A percentile compares a stretch with the other conserved stretches of the same genome.
These are phyloP conservation scores for Nannobrachium achirus DNA, from an alignment of 2,113 vertebrate species.

Conservation along the genomic window DNA sequence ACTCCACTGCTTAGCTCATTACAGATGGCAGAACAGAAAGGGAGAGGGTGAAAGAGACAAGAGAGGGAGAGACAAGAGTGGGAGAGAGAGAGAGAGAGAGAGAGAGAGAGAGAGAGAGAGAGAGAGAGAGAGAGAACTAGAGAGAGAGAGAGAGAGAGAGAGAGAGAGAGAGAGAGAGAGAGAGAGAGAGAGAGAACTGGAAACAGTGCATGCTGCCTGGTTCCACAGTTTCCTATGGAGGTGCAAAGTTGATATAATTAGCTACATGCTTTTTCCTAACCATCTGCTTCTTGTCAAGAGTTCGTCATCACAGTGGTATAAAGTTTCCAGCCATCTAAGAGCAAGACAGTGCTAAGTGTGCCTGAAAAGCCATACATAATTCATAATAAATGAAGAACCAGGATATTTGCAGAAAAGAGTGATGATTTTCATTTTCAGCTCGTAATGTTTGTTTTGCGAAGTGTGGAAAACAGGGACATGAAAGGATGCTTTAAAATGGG, in stretches of 20 bases:
- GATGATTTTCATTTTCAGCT: background rate
- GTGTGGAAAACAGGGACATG: too few species aligned
- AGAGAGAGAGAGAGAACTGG: background rate
- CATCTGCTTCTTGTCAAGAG: slow-evolving; percentile 48
- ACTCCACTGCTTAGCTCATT: slow-evolving; percentile 74
- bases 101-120: slow-evolving; percentile 8
- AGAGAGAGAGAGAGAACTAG: background rate
- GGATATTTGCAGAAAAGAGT: background rate
- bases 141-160: background rate
- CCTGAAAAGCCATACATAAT: slow-evolving; percentile 24
- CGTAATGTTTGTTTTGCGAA: background rate
- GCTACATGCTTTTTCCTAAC: slow-evolving; percentile 41
- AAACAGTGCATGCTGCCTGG: slow-evolving; percentile 35
- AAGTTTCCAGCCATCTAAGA: slow-evolving; percentile 20
- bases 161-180: background rate
- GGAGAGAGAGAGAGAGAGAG: slow-evolving; percentile 13
- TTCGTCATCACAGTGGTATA: too few species aligned
- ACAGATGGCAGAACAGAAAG: slow-evolving; percentile 58
- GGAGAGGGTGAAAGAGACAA: slow-evolving; percentile 8
- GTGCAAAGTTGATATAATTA: slow-evolving; percentile 58
- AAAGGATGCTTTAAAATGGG: too few species aligned
- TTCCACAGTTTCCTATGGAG: slow-evolving; percentile 41
- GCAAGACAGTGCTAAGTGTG: slow-evolving; percentile 20
- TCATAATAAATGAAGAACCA: slow-evolving; percentile 11
- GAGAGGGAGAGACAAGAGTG: slow-evolving; percentile 2